Evolutionary conservation across 2,888 invertebrate genomes (phyloP), one percentile per base, ranked within the genome.

Genomic region (Phlogophora meticulosa): DNA sequence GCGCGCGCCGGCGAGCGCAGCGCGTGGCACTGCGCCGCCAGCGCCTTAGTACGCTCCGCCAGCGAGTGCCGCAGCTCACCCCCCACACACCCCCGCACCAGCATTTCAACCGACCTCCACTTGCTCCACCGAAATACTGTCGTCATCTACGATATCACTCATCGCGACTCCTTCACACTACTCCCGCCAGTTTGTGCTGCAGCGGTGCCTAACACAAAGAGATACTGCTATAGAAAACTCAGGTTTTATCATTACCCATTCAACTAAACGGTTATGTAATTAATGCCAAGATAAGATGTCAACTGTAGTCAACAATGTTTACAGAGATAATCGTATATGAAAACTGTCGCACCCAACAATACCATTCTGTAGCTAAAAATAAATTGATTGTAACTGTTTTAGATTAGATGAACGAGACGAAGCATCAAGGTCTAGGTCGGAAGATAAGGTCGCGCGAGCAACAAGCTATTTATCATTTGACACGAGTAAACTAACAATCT

Each of bases 21-120:
- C 76, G 94, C 94, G 81, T 95, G 93, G 83, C 94, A 95, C 61
- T 92, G 91, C 71, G 95, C 95, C 66, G 95, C 96, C 90, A 95
- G 90, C 78, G 95, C 94, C 85, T 95, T 95, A 42, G 95, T 95
- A 69, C 95, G 93, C 90, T 95, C 95, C 42, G 95, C 94, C 87
- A 95, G 84, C 78, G 95, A 94, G 84, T 94, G 94, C 72, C 95
- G 92, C 85, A 95, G 88, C 83, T 95, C 95, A 46, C 92, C 92
- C 77, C 94, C 94, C 74, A 92, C 91, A 78, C 95, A 94, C 68
- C 94, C 94, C 81, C 95, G 91, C 89, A 95, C 93, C 85, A 95
- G 83, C 95, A 95, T 95, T 83, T 93, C 90, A 92, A 86, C 92
- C 92, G 65, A 89, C 91, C 72, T 86, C 87, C 74, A 72, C 85